Conservation (phyloP, 2,113 vertebrate genomes). For the Girardinichthys multiradiatus region DNA sequence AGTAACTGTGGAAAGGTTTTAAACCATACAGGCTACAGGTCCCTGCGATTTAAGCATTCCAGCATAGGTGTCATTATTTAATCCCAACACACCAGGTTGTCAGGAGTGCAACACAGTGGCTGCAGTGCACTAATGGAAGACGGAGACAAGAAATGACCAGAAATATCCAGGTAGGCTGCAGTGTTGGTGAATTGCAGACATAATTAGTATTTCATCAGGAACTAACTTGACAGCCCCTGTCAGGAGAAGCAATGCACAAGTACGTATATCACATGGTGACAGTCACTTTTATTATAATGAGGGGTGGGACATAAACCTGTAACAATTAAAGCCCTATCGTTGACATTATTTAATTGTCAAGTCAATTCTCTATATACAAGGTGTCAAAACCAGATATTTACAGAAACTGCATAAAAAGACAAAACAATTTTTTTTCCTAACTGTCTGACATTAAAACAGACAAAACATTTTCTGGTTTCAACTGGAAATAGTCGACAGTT, state of each 20-base stretch:
- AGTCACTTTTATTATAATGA: constrained; percentile 21
- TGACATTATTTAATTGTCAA: too few species aligned
- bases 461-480: too few species aligned
- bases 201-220: constrained; percentile 55
- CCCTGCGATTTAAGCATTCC: constrained; percentile 28
- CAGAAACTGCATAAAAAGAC: too few species aligned
- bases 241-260: constrained; percentile 23
- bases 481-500: too few species aligned
- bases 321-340: not conserved
- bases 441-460: too few species aligned
- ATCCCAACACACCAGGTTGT: constrained; percentile 40
- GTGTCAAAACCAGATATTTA: too few species aligned
- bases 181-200: constrained; percentile 40
- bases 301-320: not conserved
- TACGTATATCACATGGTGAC: constrained; percentile 16
- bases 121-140: constrained; percentile 26
- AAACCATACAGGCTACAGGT: not conserved
- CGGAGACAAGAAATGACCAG: constrained; percentile 19
- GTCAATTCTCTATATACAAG: too few species aligned
- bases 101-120: constrained; percentile 14
- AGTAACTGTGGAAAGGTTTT: constrained; percentile 8
- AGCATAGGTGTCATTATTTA: constrained; percentile 1
- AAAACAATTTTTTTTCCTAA: too few species aligned
- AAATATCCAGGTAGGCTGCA: constrained; percentile 28
- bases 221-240: constrained; percentile 36